Evolutionary conservation across 2,113 vertebrate species (phyloP).

Genomic region (Xenopus laevis): DNA sequence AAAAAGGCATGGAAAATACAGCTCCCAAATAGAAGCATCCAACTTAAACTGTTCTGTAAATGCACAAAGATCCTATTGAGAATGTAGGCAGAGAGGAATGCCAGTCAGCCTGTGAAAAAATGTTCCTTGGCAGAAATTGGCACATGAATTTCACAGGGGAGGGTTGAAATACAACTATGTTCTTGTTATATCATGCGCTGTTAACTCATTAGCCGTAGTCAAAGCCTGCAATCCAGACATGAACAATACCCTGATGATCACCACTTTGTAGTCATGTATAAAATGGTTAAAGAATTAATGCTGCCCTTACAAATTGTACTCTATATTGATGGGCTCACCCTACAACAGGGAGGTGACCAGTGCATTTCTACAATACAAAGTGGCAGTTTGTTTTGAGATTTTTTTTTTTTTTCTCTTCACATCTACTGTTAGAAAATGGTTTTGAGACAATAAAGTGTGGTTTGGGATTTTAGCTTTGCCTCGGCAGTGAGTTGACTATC

Average conservation of each 20-base stretch:
- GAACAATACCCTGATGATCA: background rate
- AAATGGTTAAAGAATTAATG: conserved; percentile 11
- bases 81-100: conserved; percentile 73
- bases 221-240: too few species aligned
- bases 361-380: conserved; percentile 70
- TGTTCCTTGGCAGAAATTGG: conserved; percentile 73
- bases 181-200: conserved; percentile 3
- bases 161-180: conserved; percentile 6
- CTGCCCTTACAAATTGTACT: conserved; percentile 1
- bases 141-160: conserved; percentile 62
- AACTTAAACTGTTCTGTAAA: conserved; percentile 1
- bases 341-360: conserved; percentile 68
- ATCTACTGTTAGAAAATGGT: conserved; percentile 63
- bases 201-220: conserved; percentile 7
- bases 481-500: conserved; percentile 43
- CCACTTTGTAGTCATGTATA: too few species aligned
- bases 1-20: conserved; percentile 11
- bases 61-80: conserved; percentile 70
- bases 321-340: conserved; percentile 64
- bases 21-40: conserved; percentile 20
- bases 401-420: conserved; percentile 61
- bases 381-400: conserved; percentile 73
- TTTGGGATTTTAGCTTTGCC: conserved; percentile 63
- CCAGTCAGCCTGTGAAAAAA: conserved; percentile 77
- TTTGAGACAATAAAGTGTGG: conserved; percentile 67